These are phyloP conservation scores for Syngnathus rostellatus DNA, from an alignment of 2,797 vertebrate genomes.

Conservation along the genomic window DNA sequence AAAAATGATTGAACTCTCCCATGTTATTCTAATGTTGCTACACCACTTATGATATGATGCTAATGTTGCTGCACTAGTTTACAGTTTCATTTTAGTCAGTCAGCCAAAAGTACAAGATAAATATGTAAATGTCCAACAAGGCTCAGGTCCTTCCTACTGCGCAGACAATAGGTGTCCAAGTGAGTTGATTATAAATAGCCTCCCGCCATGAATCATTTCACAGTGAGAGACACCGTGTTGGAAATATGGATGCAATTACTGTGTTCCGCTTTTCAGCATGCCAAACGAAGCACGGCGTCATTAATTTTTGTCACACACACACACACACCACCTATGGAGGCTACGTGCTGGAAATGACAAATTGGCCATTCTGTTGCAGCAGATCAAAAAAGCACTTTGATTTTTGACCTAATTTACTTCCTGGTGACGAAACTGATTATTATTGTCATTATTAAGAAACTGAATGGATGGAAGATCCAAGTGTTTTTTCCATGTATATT, in stretches of 20 bases:
- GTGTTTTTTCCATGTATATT: too few species aligned
- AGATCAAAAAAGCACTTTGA: neutral
- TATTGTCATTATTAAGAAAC: too few species aligned
- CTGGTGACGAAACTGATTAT: too few species aligned
- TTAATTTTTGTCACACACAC: neutral
- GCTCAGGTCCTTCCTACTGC: neutral
- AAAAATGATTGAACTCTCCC: too few species aligned
- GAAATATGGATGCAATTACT: constrained; percentile 6
- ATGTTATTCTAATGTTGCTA: too few species aligned
- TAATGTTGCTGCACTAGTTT: neutral
- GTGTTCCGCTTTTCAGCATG: neutral
- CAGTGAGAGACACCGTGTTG: neutral
- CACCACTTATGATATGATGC: neutral
- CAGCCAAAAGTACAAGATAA: neutral
- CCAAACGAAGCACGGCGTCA: neutral
- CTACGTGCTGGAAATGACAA: neutral
- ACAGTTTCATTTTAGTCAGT: neutral
- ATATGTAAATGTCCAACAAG: neutral
- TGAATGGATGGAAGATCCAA: too few species aligned
- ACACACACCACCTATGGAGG: neutral
- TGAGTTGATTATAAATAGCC: neutral
- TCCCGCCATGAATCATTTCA: neutral
- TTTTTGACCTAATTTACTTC: neutral
- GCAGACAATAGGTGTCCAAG: neutral
- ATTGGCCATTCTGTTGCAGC: neutral